phyloP scores from a whole-genome alignment of 2,797 vertebrate genomes.

The Falco columbarius region DNA sequence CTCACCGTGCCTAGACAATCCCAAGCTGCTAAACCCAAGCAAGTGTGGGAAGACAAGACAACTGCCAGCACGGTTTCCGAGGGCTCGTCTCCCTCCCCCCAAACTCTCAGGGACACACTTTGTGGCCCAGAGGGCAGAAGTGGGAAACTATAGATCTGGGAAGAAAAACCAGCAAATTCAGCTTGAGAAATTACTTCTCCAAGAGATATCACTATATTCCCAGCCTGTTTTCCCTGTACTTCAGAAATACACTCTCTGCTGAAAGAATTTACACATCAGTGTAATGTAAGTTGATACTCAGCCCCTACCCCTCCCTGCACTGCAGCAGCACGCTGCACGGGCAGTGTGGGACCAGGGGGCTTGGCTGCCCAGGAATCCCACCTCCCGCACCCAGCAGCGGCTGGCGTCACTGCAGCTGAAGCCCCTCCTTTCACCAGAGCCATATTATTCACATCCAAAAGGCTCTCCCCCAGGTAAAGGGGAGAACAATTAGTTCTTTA shows the following conservation, averaged over 20 bases:
- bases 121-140: neutral
- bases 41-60: neutral
- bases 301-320: fast-evolving
- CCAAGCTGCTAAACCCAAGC: neutral
- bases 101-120: fast-evolving
- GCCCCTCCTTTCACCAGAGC: neutral
- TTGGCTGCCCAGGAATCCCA: neutral
- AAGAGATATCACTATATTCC: fast-evolving
- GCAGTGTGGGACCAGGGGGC: fast-evolving
- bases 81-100: neutral
- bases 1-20: neutral
- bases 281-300: fast-evolving
- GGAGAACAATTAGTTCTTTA: neutral
- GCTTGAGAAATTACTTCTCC: neutral
- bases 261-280: neutral
- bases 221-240: neutral
- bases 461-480: neutral
- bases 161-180: neutral
- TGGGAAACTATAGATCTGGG: neutral
- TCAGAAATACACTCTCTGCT: neutral
- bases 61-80: fast-evolving
- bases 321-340: neutral
- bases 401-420: neutral
- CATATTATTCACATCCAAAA: fast-evolving
- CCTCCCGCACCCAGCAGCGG: fast-evolving